Conservation (phyloP, 2,113 vertebrate genomes). For the Gallinago paraguaiae region DNA sequence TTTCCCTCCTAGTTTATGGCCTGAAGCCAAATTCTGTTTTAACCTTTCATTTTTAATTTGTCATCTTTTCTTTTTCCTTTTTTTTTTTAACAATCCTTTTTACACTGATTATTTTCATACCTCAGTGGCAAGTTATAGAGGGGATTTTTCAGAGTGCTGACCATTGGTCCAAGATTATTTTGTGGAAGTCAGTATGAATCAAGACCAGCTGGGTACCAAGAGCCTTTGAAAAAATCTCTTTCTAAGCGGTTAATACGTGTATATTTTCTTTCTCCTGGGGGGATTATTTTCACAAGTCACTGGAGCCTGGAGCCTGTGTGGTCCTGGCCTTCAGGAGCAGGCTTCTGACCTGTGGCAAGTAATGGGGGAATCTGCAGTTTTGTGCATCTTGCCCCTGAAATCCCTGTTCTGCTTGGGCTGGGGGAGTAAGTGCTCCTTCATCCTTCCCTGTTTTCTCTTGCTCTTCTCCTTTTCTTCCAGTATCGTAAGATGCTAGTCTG, state of each 20-base stretch:
- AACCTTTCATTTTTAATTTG: conserved; percentile 58
- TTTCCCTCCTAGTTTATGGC: conserved; percentile 53
- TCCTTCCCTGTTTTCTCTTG: background rate
- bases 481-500: rapidly evolving
- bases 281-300: conserved; percentile 40
- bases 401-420: background rate
- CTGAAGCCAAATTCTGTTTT: conserved; percentile 49
- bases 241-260: conserved; percentile 33
- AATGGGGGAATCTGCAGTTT: background rate
- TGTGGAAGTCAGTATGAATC: conserved; percentile 46
- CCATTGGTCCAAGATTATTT: conserved; percentile 19
- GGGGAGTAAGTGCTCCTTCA: background rate
- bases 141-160: conserved; percentile 1
- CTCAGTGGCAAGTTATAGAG: conserved; percentile 28
- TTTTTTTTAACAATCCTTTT: background rate
- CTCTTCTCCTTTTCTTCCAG: background rate
- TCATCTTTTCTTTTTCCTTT: background rate
- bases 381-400: background rate
- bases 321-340: background rate
- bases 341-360: background rate
- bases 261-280: conserved; percentile 51
- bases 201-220: conserved; percentile 42
- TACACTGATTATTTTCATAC: conserved; percentile 40
- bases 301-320: conserved; percentile 5
- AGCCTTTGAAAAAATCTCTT: conserved; percentile 61